Evolutionary conservation across 2,888 invertebrate species (phyloP), one percentile per base, ranked within the genome.

Genomic region (Liodrosophila aerea): DNA sequence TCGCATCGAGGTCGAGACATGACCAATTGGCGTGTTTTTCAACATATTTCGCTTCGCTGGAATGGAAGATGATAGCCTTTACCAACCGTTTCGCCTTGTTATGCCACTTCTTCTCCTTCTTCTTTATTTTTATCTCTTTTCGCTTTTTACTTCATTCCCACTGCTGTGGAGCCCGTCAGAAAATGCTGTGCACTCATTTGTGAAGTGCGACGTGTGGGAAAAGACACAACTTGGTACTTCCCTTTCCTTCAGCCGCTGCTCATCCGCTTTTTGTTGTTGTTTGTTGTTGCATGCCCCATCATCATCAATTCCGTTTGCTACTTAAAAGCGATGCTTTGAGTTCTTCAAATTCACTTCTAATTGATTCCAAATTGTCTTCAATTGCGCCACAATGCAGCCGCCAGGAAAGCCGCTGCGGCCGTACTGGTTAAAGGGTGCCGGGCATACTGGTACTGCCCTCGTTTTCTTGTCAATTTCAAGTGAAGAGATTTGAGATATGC

Each of bases 21-120:
- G 81, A 81, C 82, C 81, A 81, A 81, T 81, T 81, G 81, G 81
- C 82, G 82, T 80, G 80, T 82, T 80, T 82, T 80, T 78, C 64
- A 64, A 70, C 73, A 76, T 73, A 73, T 44, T 73, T 74, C 62
- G 68, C 59, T 74, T 74, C 74, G 66, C 45, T 66, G 74, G 76
- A 69, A 78, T 78, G 77, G 78, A 80, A 80, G 77, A 71, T 71
- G 77, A 78, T 75, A 76, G 75, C 74, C 65, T 67, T 47, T 53
- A 68, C 40, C 37, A 7, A 0, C 40, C 22, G 22, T 22, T 27
- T 57, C 44, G 72, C 41, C 74, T 71, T 73, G 68, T 68, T 72
- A 71, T 71, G 70, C 58, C 22, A 22, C 22, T 52, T 46, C 22
- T 33, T 34, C 7, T 15, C 7, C 71, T 71, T 39, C 44, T 59